Base-by-base conservation (phyloP, 2,797 vertebrate species). In the Astyanax mexicanus region DNA sequence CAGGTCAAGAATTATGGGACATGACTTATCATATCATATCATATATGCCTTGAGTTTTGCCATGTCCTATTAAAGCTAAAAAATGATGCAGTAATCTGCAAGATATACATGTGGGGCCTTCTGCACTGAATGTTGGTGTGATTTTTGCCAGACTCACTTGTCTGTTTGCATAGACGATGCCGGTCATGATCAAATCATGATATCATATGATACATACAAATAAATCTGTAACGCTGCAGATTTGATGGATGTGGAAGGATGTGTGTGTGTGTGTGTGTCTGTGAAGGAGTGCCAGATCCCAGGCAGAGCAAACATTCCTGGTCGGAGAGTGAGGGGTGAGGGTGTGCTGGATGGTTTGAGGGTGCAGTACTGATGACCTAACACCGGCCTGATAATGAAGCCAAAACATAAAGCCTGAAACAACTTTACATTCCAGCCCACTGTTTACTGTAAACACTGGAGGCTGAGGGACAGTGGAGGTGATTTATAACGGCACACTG, bases 361-460 rank as follows among this genome's bases (percentile, higher is more conserved):
- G 42, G 45, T 68, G 51, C 40, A 55, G 54, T 65, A 57, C 72
- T 74, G 69, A 75, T 58, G 67, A 60, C 51, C 74, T 81, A 51
- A 40, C 27, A 52, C 72, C 35, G 44, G 60, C 78, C 52, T 40
- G 44, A 80, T 60, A 81, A 65, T 79, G 70, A 73, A 64, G 58
- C 37, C 69, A 54, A 32, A 54, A 55, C 51, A 62, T 62, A 70
- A 47, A 12, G 57, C 62, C 73, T 74, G 80, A 81, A 86, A 81
- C 75, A 83, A 82, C 73, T 80, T 79, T 68, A 81, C 85, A 89
- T 90, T 87, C 86, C 83, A 81, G 80, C 71, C 67, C 77, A 69
- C 81, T 86, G 85, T 85, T 91, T 89, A 91, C 87, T 86, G 86
- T 91, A 88, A 90, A 88, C 85, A 84, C 42, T 75, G 66, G 73